Evolutionary conservation across 2,113 vertebrate genomes (phyloP).

Genomic region (Platichthys stellatus): DNA sequence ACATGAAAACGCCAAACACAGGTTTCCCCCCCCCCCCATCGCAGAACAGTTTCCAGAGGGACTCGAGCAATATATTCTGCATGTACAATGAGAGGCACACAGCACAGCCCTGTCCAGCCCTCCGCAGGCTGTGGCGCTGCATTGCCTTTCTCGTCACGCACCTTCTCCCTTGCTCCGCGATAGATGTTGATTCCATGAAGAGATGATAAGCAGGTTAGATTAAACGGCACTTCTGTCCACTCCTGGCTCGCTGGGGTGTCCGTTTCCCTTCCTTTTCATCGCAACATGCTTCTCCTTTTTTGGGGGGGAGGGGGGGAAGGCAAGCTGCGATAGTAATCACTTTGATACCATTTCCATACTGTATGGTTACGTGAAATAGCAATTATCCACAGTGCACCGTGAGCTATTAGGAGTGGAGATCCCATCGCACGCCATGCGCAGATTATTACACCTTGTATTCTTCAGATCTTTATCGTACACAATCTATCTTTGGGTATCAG

Average conservation of each 20-base stretch:
- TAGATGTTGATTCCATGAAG: constrained; percentile 46
- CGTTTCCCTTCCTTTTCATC: constrained; percentile 45
- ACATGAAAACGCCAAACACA: constrained; percentile 62
- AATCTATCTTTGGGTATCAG: constrained; percentile 33
- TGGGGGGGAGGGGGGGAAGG: neutral
- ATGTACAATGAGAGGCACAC: constrained; percentile 48
- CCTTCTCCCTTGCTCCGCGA: constrained; percentile 30
- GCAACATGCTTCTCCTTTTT: constrained; percentile 25
- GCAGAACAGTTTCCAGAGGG: constrained; percentile 53
- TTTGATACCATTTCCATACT: constrained; percentile 41
- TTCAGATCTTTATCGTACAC: constrained; percentile 34
- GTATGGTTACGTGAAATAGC: constrained; percentile 26
- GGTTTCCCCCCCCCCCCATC: constrained; percentile 40
- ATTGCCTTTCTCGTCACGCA: constrained; percentile 50
- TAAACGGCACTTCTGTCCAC: constrained; percentile 41
- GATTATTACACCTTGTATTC: neutral
- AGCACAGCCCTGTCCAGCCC: constrained; percentile 4
- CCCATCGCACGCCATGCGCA: neutral
- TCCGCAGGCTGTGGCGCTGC: constrained; percentile 15
- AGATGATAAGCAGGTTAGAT: constrained; percentile 64
- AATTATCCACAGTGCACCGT: neutral
- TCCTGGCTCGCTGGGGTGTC: constrained; percentile 19
- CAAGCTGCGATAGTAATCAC: constrained; percentile 50
- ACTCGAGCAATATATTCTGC: constrained; percentile 40
- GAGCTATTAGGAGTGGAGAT: neutral